A percentile compares a stretch with the other conserved stretches of the same genome.
Conservation (phyloP, 1,140 invertebrate species). For the Drosophila ananassae region DNA sequence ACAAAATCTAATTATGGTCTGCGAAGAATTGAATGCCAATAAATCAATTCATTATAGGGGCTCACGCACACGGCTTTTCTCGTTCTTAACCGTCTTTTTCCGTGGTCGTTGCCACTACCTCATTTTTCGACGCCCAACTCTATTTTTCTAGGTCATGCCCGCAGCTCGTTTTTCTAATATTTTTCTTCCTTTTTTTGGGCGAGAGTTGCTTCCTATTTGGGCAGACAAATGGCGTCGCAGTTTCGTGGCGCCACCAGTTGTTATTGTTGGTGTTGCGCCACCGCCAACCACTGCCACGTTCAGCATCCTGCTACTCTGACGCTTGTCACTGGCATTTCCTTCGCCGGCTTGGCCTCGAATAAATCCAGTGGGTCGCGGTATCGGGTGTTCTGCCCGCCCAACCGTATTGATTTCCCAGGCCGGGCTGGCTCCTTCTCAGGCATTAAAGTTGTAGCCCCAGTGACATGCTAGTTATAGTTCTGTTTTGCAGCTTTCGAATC, state of each 20-base stretch:
- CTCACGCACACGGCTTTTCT: slow-evolving; percentile 42
- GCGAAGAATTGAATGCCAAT: slow-evolving; percentile 62
- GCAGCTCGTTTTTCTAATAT: slow-evolving; percentile 16
- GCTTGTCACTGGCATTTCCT: slow-evolving; percentile 64
- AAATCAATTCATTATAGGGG: slow-evolving; percentile 68
- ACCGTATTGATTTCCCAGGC: slow-evolving; percentile 57
- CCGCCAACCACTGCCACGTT: slow-evolving; percentile 25
- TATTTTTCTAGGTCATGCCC: slow-evolving; percentile 69
- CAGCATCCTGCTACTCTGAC: slow-evolving; percentile 18
- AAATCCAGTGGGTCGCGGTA: slow-evolving; percentile 49
- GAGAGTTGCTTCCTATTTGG: slow-evolving; percentile 53
- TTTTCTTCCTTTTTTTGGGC: slow-evolving; percentile 31
- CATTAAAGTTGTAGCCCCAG: slow-evolving; percentile 56
- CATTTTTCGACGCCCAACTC: slow-evolving; percentile 21
- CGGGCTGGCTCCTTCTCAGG: slow-evolving; percentile 23
- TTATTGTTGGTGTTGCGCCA: slow-evolving; percentile 13
- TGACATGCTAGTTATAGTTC: slow-evolving; percentile 36
- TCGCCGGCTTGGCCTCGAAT: slow-evolving; percentile 47
- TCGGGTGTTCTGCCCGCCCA: not conserved
- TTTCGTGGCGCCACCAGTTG: slow-evolving; percentile 64
- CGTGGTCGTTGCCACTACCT: slow-evolving; percentile 8
- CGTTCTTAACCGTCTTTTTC: slow-evolving; percentile 3
- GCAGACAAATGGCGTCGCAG: slow-evolving; percentile 76
- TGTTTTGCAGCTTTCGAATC: slow-evolving; percentile 51
- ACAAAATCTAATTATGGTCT: slow-evolving; percentile 63